These are phyloP conservation scores for Ivindomyrus marchei DNA, from an alignment of 2,113 vertebrate genomes.

Conservation along the genomic window DNA sequence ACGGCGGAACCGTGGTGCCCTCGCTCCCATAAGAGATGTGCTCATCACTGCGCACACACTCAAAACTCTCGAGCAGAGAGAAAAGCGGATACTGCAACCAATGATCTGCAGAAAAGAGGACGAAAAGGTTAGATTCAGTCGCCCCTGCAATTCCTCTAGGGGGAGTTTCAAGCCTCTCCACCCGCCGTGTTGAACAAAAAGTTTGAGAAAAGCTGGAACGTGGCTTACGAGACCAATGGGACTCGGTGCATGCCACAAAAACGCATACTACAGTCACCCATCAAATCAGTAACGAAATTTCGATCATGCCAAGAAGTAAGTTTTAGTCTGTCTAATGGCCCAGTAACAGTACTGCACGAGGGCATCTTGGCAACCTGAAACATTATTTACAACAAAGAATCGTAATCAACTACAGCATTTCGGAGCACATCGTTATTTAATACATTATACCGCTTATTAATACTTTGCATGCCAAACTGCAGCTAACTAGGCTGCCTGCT, in stretches of 20 bases:
- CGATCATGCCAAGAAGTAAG: not conserved
- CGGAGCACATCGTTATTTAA: not conserved
- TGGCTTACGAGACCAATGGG: not conserved
- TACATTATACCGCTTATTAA: not conserved
- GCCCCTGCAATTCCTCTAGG: not conserved
- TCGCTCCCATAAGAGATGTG: constrained; percentile 74
- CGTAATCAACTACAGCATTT: not conserved
- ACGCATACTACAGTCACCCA: not conserved
- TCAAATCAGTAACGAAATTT: not conserved
- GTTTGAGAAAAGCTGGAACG: not conserved
- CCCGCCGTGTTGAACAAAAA: not conserved
- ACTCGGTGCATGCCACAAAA: not conserved
- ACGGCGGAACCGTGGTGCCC: constrained; percentile 79
- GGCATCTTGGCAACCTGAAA: not conserved
- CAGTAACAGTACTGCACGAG: not conserved
- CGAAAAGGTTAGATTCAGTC: not conserved
- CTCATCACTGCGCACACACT: constrained; percentile 74
- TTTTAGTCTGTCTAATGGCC: not conserved
- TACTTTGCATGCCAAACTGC: not conserved
- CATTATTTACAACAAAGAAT: not conserved
- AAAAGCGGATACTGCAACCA: constrained; percentile 61
- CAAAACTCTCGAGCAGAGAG: constrained; percentile 69
- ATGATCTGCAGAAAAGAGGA: constrained; percentile 42
- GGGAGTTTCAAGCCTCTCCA: not conserved
- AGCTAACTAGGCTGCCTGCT: not conserved